Percentiles rank a stretch among this genome's conserved stretches.
Conservation (phyloP, 1,140 invertebrate genomes). For the Lordiphosa clarofinis region DNA sequence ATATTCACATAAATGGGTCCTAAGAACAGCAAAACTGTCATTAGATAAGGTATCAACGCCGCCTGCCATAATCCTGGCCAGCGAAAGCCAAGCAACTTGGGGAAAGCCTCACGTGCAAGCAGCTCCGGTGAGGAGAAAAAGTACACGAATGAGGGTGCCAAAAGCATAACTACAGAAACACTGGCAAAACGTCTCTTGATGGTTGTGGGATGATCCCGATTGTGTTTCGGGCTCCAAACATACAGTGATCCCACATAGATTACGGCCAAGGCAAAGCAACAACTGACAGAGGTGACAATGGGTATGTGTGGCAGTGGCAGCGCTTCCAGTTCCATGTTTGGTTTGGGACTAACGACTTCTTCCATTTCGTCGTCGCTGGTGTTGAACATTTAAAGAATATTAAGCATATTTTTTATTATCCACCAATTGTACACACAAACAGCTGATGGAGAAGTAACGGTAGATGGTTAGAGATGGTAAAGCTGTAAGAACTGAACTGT, state of each 20-base stretch:
- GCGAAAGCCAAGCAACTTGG: conserved; percentile 88
- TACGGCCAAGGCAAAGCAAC: too few species aligned
- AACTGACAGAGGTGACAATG: too few species aligned
- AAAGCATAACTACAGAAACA: conserved; percentile 88
- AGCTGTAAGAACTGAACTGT: too few species aligned
- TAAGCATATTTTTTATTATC: too few species aligned
- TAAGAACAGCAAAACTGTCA: conserved; percentile 80
- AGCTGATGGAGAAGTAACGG: too few species aligned
- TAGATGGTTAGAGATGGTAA: too few species aligned
- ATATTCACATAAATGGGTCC: conserved; percentile 82
- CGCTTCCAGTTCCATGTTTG: too few species aligned
- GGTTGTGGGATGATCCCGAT: conserved; percentile 80
- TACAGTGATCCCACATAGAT: conserved; percentile 85
- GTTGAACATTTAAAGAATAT: too few species aligned
- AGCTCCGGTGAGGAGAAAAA: conserved; percentile 84
- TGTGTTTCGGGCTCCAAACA: conserved; percentile 87
- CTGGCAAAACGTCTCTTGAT: conserved; percentile 94
- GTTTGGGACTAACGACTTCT: too few species aligned
- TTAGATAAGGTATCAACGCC: conserved; percentile 86
- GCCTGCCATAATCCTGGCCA: conserved; percentile 87
- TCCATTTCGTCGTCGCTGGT: too few species aligned
- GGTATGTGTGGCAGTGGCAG: too few species aligned
- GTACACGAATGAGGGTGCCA: conserved; percentile 89
- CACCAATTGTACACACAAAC: too few species aligned
- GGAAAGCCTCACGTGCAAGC: conserved; percentile 84